Conservation (phyloP, 2,797 vertebrate species). For the Trematomus bernacchii region DNA sequence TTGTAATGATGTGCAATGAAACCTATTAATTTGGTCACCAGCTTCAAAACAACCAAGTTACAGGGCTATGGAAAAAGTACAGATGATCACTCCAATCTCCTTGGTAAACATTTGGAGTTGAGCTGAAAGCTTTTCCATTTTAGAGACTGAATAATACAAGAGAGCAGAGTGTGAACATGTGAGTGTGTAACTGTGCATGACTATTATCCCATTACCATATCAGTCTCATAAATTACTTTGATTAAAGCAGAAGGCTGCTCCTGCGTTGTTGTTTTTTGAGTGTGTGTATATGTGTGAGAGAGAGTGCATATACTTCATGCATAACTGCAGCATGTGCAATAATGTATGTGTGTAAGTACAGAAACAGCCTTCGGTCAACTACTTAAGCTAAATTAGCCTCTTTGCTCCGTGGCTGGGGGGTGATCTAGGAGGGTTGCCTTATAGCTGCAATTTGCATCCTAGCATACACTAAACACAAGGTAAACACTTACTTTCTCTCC, state of each 20-base stretch:
- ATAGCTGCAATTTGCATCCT: slow-evolving; percentile 49
- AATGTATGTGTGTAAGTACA: slow-evolving; percentile 43
- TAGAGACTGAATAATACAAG: slow-evolving; percentile 35
- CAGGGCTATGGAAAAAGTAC: slow-evolving; percentile 56
- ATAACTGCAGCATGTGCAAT: slow-evolving; percentile 11
- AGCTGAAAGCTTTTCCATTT: slow-evolving; percentile 78
- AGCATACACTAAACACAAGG: slow-evolving; percentile 14
- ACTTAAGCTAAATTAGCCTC: slow-evolving; percentile 41
- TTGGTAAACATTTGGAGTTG: slow-evolving; percentile 66
- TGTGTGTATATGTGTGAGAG: slow-evolving; percentile 19
- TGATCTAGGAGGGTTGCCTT: slow-evolving; percentile 20
- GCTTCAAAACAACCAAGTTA: slow-evolving; percentile 53
- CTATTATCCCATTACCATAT: slow-evolving; percentile 57
- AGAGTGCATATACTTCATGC: slow-evolving; percentile 3
- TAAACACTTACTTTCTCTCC: slow-evolving; percentile 19
- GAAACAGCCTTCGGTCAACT: slow-evolving; percentile 59
- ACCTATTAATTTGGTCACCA: slow-evolving; percentile 47
- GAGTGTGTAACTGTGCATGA: slow-evolving; percentile 35
- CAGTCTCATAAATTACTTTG: slow-evolving; percentile 39
- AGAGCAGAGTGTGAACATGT: slow-evolving; percentile 28
- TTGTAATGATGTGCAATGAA: slow-evolving; percentile 30
- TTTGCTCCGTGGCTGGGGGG: slow-evolving; percentile 35
- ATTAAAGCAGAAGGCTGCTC: slow-evolving; percentile 30
- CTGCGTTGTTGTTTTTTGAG: slow-evolving; percentile 18
- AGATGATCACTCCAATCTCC: slow-evolving; percentile 50